Percentiles rank a stretch among this genome's conserved stretches.
These are phyloP conservation scores for Ovis canadensis DNA, from an alignment of 2,113 vertebrate species.

Conservation along the genomic window DNA sequence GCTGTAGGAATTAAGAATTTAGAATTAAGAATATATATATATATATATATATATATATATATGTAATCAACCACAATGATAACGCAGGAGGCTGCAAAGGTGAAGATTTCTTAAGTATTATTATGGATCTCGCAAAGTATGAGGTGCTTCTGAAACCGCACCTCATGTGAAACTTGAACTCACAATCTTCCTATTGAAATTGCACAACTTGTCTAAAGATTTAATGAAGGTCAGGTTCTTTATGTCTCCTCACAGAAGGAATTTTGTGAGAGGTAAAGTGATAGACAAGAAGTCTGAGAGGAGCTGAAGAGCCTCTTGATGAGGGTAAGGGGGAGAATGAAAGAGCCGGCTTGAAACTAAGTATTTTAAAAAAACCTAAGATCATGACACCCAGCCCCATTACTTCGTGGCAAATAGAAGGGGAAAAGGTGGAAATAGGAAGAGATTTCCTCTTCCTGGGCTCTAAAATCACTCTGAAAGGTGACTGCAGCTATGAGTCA, in stretches of 20 bases:
- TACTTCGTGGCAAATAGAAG: neutral
- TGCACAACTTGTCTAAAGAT: neutral
- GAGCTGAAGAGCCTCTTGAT: neutral
- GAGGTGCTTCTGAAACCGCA: neutral
- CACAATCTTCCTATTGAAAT: neutral
- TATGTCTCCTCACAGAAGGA: neutral
- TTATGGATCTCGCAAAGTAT: neutral
- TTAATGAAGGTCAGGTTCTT: neutral
- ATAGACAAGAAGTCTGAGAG: neutral
- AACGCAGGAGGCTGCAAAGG: neutral
- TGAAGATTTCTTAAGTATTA: neutral
- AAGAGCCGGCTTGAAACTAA: neutral
- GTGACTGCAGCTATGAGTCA: neutral
- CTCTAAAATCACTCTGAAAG: neutral
- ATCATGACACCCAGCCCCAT: neutral
- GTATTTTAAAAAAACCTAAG: neutral
- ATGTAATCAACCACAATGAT: neutral
- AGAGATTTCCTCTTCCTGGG: neutral
- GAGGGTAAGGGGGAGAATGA: neutral
- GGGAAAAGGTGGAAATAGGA: neutral
- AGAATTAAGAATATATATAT: neutral
- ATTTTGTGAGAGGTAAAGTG: neutral
- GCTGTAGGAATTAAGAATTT: neutral
- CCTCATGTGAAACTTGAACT: neutral
- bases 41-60: neutral